Percentiles rank a stretch among this genome's conserved stretches.
Conservation (phyloP, 2,113 vertebrate species). For the Dipodomys stephensi region DNA sequence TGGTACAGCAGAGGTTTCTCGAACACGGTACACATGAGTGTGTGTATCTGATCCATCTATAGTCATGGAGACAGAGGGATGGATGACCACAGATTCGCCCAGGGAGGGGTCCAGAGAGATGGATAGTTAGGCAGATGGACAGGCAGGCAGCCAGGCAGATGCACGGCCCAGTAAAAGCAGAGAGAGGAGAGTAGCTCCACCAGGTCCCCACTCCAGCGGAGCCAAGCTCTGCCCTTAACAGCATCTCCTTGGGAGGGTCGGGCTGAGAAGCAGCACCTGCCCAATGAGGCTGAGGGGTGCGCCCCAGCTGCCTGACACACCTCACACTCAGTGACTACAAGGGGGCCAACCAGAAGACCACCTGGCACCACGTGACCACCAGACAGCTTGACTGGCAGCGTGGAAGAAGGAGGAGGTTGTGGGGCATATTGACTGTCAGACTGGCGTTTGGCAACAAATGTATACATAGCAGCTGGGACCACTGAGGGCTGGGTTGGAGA, state of each 20-base stretch:
- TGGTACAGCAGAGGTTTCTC: slow-evolving; percentile 73
- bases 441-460: not conserved
- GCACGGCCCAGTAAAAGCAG: not conserved
- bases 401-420: too few relatives aligned
- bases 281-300: not conserved
- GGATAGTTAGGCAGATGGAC: not conserved
- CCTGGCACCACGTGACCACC: not conserved
- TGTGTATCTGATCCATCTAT: not conserved
- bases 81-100: not conserved
- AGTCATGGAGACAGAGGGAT: not conserved
- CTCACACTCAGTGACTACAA: not conserved
- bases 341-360: not conserved
- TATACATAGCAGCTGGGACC: not conserved
- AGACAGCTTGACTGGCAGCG: not conserved
- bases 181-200: not conserved
- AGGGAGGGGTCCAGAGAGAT: not conserved
- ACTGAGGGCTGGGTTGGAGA: not conserved
- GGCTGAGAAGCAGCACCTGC: not conserved
- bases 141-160: not conserved
- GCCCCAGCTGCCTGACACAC: not conserved
- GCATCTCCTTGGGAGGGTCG: not conserved
- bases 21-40: not conserved
- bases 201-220: not conserved
- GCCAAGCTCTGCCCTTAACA: not conserved
- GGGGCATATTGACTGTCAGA: not conserved